phyloP scores from a whole-genome alignment of 2,113 vertebrate genomes.

The Gymnorhina tibicen region DNA sequence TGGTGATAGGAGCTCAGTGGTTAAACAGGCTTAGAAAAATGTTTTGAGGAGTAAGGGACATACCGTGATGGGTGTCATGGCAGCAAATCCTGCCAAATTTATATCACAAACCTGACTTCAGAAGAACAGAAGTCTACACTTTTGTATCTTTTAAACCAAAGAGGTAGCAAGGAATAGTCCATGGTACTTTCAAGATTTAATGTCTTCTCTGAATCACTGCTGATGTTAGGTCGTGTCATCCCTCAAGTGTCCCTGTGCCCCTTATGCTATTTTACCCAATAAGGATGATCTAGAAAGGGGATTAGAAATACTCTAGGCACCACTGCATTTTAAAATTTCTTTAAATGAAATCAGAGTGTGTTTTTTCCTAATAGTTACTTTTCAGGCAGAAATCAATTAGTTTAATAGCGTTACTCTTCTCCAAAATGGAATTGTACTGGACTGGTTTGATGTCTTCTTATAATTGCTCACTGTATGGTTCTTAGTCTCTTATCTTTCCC shows the following conservation, averaged over 20 bases:
- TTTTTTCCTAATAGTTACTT: not conserved
- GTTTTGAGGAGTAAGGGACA: not conserved
- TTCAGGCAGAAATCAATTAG: slow-evolving; percentile 29
- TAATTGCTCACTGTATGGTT: slow-evolving; percentile 27
- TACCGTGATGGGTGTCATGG: not conserved
- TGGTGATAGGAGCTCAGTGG: not conserved
- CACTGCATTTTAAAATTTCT: not conserved
- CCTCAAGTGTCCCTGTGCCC: not conserved
- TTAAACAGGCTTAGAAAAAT: not conserved
- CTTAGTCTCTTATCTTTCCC: slow-evolving; percentile 54
- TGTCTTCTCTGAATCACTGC: not conserved
- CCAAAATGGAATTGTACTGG: slow-evolving; percentile 25
- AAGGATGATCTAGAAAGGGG: not conserved
- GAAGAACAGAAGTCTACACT: not conserved
- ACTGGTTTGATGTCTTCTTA: slow-evolving; percentile 45
- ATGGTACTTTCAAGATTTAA: not conserved
- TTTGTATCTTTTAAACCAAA: not conserved
- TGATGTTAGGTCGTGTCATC: not conserved
- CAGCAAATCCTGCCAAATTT: not conserved
- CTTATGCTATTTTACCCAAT: not conserved
- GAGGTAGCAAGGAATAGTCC: not conserved
- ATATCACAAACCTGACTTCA: not conserved
- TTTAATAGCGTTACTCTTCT: slow-evolving; percentile 24
- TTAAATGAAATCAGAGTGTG: not conserved
- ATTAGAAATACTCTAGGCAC: not conserved